Evolutionary conservation across 2,888 invertebrate genomes (phyloP), one percentile per base, ranked within the genome.

Genomic region (Cistogaster globosa): DNA sequence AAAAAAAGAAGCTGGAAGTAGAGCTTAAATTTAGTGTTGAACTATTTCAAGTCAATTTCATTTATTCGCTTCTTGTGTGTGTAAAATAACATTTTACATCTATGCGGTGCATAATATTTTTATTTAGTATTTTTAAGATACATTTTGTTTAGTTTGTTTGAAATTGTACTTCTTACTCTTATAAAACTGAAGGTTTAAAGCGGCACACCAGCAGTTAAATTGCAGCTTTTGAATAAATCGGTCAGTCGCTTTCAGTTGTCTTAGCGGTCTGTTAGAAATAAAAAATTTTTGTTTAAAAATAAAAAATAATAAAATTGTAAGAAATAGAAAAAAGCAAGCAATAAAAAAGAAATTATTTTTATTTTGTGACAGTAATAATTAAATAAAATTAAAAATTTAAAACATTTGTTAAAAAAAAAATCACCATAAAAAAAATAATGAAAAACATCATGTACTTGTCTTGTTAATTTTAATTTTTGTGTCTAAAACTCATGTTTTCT

Each of bases 171-270:
- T 76, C 45, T 63, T 22, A 84, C 82, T 85, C 85, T 82, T 85
- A 85, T 82, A 85, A 85, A 85, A 82, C 77, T 53, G 65, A 79
- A 75, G 78, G 85, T 67, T 82, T 85, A 71, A 32, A 78, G 74
- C 78, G 75, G 82, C 74, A 71, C 75, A 53, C 75, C 22, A 71
- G 51, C 82, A 85, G 85, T 85, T 62, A 71, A 75, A 75, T 75
- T 71, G 18, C 55, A 85, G 74, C 82, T 77, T 57, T 78, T 75
- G 63, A 79, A 79, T 82, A 82, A 75, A 75, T 78, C 84, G 84
- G 76, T 71, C 79, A 65, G 68, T 69, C 55, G 69, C 42, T 60
- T 48, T 11, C 65, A 32, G 38, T 69, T 42, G 32, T 16, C 42
- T 68, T 12, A 62, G 69, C 68, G 72, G 57, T 65, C 69, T 32